Conservation (phyloP, 2,797 vertebrate genomes). For the Anguilla megastoma region DNA sequence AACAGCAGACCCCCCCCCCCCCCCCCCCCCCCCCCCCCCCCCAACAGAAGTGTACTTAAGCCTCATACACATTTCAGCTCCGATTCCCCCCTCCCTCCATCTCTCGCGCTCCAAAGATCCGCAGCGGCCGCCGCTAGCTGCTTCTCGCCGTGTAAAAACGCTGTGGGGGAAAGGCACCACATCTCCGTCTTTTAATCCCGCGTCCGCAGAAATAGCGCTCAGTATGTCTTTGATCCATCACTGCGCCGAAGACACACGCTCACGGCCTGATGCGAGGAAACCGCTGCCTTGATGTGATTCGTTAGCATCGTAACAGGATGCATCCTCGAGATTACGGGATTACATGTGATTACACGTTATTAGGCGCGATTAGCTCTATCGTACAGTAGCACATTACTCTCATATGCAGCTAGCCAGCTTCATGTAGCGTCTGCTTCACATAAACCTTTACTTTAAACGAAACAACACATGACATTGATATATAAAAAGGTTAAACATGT, state of each 20-base stretch:
- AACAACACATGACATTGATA: background rate
- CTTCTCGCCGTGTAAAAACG: background rate
- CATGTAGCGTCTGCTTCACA: background rate
- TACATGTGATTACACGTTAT: background rate
- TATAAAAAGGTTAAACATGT: background rate
- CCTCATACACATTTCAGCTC: conserved; percentile 54
- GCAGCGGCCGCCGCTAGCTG: background rate
- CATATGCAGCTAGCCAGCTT: background rate
- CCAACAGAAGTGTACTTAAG: conserved; percentile 68
- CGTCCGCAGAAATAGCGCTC: background rate
- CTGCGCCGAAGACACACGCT: background rate
- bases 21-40: background rate
- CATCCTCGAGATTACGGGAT: conserved; percentile 7
- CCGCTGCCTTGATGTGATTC: background rate
- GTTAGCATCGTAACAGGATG: background rate
- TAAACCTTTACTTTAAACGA: background rate
- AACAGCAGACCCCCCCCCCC: conserved; percentile 55
- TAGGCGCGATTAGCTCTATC: conserved; percentile 7
- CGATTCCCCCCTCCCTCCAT: conserved; percentile 44
- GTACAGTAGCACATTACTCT: conserved; percentile 6
- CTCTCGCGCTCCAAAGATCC: conserved; percentile 38
- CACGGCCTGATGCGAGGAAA: background rate
- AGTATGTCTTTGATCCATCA: conserved; percentile 4
- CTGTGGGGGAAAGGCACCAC: background rate
- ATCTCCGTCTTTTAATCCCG: background rate